Evolutionary conservation across 2,113 vertebrate genomes (phyloP), one percentile per base, ranked within the genome.

Genomic region (Odobenus rosmarus): DNA sequence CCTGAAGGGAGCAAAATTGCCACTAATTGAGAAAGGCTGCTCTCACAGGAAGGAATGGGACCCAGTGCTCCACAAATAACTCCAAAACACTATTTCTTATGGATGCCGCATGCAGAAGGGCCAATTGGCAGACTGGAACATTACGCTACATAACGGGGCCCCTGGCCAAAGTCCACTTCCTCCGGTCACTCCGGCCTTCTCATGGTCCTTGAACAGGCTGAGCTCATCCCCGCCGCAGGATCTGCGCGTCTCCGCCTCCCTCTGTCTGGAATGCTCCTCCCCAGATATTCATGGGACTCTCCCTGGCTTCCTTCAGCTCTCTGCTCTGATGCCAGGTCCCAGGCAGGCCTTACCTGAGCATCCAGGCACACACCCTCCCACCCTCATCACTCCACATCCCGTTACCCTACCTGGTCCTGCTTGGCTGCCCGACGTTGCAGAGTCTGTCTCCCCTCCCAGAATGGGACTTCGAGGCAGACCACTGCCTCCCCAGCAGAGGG

Each of bases 341-440:
- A 49, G 49, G 42, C 49, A 59, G n/a, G 55, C 69, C 23, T 14
- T 42, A n/a, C 72, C 76, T 10, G 39, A 33, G 49, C 36, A 5
- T 23, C 0, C 7, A 31, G 59, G 10, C 18, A 7, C 33, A 6
- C 5, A 0, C 4, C 42, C 31, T 7, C 64, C 55, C 0, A 1
- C 3, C 36, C 53, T n/a, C 2, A 0, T 19, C 77, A 23, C 62
- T 15, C 42, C 53, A 12, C 1, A 8, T 16, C 36, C 57, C 16
- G 2, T 33, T 8, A 15, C 18, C 42, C 42, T 4, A 7, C 23
- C 55, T 6, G 59, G 13, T 28, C 72, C 13, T 21, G 8, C 72
- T 69, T 9, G 11, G 15, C 80, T 31, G 23, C n/a, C 39, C 19
- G 23, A 33, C 36, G 16, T 11, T 26, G 4, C 4, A 1, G 7